These are phyloP conservation scores for Poicephalus gulielmi DNA, from an alignment of 2,113 vertebrate genomes.

Conservation along the genomic window DNA sequence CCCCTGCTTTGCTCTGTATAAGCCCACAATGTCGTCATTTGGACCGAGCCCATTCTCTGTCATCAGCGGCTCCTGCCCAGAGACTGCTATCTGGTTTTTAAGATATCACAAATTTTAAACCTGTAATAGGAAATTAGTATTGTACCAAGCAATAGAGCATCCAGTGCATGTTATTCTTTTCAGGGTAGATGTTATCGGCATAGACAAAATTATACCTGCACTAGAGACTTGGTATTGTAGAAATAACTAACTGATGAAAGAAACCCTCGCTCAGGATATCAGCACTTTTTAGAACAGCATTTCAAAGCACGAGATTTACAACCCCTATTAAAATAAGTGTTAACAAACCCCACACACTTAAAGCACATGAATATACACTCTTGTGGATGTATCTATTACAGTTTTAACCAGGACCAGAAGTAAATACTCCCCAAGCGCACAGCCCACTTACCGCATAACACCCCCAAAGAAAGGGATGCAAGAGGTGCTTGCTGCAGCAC, in stretches of 20 bases:
- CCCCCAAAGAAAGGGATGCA: fast-evolving
- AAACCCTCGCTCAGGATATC: neutral
- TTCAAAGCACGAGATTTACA: slow-evolving; percentile 13
- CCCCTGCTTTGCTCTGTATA: neutral
- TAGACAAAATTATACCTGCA: neutral
- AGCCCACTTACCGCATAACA: neutral
- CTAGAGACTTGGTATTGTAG: neutral
- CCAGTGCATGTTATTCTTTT: fast-evolving
- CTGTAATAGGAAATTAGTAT: neutral
- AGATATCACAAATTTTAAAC: neutral
- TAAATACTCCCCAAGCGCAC: neutral
- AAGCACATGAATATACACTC: neutral
- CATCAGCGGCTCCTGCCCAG: neutral
- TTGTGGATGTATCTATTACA: neutral
- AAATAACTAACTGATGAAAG: neutral
- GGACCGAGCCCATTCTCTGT: neutral
- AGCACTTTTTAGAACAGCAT: neutral
- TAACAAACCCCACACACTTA: neutral
- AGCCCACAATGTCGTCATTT: neutral
- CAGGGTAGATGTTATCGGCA: fast-evolving
- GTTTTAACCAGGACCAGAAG: neutral
- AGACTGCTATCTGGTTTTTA: neutral
- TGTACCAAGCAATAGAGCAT: neutral
- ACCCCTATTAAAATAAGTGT: neutral
- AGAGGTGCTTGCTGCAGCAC: neutral